phyloP scores from a whole-genome alignment of 2,797 vertebrate species.

The Nyctalus aviator region DNA sequence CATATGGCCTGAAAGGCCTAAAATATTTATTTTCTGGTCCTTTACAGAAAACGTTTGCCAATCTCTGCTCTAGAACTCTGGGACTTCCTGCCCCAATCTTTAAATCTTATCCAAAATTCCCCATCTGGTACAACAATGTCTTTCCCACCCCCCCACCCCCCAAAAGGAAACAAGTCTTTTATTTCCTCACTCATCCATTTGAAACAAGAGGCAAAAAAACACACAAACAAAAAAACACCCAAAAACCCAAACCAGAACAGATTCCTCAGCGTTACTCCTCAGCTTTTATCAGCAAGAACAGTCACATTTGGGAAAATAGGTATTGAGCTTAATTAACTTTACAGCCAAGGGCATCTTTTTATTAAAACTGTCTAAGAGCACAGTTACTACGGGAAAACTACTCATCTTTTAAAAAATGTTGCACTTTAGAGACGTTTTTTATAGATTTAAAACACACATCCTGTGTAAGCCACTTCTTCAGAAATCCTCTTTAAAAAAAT shows the following conservation, averaged over 20 bases:
- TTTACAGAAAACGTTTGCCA: neutral
- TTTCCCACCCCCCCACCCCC: too few relatives aligned
- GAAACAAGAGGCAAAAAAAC: neutral
- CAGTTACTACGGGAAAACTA: neutral
- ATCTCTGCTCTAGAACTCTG: neutral
- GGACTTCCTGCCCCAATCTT: neutral
- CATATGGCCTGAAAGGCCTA: neutral
- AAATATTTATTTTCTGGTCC: neutral
- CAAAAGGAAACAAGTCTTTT: neutral
- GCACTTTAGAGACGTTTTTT: neutral
- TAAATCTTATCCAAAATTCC: neutral
- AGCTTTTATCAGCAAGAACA: neutral
- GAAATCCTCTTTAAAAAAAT: neutral
- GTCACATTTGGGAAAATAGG: neutral
- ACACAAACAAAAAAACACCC: neutral
- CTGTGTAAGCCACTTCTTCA: neutral
- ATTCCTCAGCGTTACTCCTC: neutral
- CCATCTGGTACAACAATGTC: neutral
- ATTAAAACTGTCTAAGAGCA: neutral
- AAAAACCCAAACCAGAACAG: neutral
- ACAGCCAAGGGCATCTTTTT: neutral
- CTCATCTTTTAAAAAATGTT: neutral
- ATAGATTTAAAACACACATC: conserved; percentile 13
- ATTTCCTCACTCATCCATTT: neutral
- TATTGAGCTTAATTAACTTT: neutral